phyloP scores from a whole-genome alignment of 37 sponge, comb jelly and placozoan genomes.

The Aphrocallistes beatrix region DNA sequence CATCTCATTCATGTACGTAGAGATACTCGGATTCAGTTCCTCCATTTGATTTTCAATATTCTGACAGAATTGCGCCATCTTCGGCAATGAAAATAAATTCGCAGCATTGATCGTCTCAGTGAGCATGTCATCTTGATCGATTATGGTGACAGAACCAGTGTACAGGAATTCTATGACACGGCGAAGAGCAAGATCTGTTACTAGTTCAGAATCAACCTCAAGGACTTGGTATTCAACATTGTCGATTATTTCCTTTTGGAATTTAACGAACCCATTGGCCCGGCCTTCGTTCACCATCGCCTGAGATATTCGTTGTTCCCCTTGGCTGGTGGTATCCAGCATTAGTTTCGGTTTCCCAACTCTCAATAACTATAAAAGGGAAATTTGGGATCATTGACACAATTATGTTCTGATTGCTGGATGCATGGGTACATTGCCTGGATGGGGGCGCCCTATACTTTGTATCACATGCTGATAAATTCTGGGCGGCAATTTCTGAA shows the following conservation, averaged over 20 bases:
- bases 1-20: conserved; percentile 68
- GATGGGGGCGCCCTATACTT: too few species aligned
- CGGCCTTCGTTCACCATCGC: not conserved
- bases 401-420: too few species aligned
- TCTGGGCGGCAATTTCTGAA: too few species aligned
- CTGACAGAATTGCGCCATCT: conserved; percentile 42
- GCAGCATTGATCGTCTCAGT: conserved; percentile 44
- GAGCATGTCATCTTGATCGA: conserved; percentile 38
- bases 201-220: conserved; percentile 30
- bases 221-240: conserved; percentile 10
- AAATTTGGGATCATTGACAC: too few species aligned
- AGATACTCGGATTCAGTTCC: conserved; percentile 74
- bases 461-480: too few species aligned
- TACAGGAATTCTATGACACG: conserved; percentile 57
- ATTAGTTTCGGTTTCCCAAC: not conserved
- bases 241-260: not conserved
- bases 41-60: conserved; percentile 53
- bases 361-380: not conserved
- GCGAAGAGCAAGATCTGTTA: conserved; percentile 33
- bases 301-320: not conserved
- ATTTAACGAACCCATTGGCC: not conserved
- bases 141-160: conserved; percentile 43
- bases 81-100: conserved; percentile 49
- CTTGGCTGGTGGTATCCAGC: not conserved
- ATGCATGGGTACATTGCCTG: too few species aligned